Conservation (phyloP, 2,888 invertebrate genomes). For the Thera obeliscata region DNA sequence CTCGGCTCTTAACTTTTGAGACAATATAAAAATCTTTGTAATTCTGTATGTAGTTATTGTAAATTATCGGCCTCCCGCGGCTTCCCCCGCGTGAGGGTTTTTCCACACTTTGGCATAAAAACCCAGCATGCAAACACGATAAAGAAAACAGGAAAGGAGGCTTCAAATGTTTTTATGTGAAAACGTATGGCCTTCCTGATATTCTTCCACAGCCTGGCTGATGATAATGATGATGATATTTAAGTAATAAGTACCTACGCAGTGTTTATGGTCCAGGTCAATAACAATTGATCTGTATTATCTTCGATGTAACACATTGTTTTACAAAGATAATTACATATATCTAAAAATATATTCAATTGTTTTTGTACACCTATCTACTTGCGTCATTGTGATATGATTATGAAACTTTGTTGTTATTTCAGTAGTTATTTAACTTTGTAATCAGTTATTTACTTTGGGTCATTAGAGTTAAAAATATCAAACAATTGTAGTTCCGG, state of each 20-base stretch:
- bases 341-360: conserved; percentile 1
- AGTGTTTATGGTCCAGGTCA: neutral
- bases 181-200: too few relatives aligned
- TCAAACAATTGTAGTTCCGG: conserved; percentile 2
- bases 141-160: too few relatives aligned
- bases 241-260: neutral
- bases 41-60: too few relatives aligned
- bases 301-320: conserved; percentile 6
- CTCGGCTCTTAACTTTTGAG: too few relatives aligned
- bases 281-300: conserved; percentile 8
- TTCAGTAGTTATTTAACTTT: neutral
- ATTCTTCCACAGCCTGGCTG: too few relatives aligned
- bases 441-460: neutral
- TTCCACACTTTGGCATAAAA: too few relatives aligned
- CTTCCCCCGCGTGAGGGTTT: too few relatives aligned
- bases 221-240: neutral
- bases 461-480: neutral
- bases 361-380: conserved; percentile 4
- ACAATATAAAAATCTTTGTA: too few relatives aligned
- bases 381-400: neutral
- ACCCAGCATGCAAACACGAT: too few relatives aligned
- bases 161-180: too few relatives aligned
- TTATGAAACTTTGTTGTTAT: conserved; percentile 1
- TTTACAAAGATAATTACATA: neutral
- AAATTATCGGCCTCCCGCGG: too few relatives aligned